Conservation (phyloP, 1,140 invertebrate genomes). For the Neelides sp. region DNA sequence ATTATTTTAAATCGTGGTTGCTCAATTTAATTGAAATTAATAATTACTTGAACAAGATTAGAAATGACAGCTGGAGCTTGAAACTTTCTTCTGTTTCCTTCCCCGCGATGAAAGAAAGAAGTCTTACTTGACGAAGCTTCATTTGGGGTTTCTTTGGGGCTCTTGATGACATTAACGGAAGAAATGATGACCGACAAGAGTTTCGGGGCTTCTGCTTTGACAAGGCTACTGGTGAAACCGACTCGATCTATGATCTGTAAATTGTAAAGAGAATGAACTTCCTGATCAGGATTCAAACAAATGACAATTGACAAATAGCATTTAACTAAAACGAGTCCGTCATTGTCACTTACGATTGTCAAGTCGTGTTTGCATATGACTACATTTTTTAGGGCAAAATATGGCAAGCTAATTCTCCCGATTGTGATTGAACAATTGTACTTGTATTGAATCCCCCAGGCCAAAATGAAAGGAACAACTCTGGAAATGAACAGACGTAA, state of each 20-base stretch:
- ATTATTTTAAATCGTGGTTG: neutral
- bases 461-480: slow-evolving; percentile 19
- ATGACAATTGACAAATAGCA: too few relatives aligned
- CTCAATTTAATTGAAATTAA: slow-evolving; percentile 5
- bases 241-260: slow-evolving; percentile 72
- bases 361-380: slow-evolving; percentile 19
- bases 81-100: slow-evolving; percentile 37
- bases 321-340: neutral
- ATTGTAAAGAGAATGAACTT: too few relatives aligned
- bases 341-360: slow-evolving; percentile 17
- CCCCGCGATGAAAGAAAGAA: slow-evolving; percentile 31
- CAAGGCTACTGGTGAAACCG: slow-evolving; percentile 71
- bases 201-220: slow-evolving; percentile 79
- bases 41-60: slow-evolving; percentile 25
- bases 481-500: slow-evolving; percentile 5
- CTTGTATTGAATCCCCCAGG: slow-evolving; percentile 26
- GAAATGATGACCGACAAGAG: slow-evolving; percentile 66
- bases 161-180: slow-evolving; percentile 71
- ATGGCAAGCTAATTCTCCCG: slow-evolving; percentile 22
- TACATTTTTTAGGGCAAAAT: slow-evolving; percentile 21
- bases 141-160: slow-evolving; percentile 44
- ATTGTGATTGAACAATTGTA: slow-evolving; percentile 29
- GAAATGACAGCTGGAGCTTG: slow-evolving; percentile 42
- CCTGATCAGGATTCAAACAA: too few relatives aligned
- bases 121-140: neutral